Conservation (phyloP, 2,888 invertebrate species). For the Caenorhabditis doughertyi region DNA sequence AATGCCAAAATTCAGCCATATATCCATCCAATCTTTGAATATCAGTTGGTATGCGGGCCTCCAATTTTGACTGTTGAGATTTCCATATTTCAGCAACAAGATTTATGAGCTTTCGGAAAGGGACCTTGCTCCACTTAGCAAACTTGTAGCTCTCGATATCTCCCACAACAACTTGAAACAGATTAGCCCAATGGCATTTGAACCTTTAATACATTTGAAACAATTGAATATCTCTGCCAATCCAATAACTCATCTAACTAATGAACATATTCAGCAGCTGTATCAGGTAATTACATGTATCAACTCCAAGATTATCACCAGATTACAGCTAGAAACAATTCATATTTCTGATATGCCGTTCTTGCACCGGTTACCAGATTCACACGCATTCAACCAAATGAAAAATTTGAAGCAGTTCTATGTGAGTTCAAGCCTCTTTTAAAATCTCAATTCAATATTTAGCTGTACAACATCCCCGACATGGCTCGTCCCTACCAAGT, state of each 20-base stretch:
- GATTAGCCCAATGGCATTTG: slow-evolving; percentile 71
- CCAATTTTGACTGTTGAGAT: neutral
- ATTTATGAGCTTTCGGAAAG: slow-evolving; percentile 77
- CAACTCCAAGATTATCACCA: too few relatives aligned
- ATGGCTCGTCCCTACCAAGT: slow-evolving; percentile 71
- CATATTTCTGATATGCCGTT: slow-evolving; percentile 75
- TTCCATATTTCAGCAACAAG: slow-evolving; percentile 77
- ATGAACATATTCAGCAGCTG: slow-evolving; percentile 72
- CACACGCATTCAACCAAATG: slow-evolving; percentile 70
- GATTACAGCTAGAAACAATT: slow-evolving; percentile 71
- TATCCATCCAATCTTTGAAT: slow-evolving; percentile 75
- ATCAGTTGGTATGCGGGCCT: slow-evolving; percentile 79
- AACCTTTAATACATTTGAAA: slow-evolving; percentile 74
- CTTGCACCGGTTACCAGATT: slow-evolving; percentile 73
- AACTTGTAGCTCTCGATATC: slow-evolving; percentile 71
- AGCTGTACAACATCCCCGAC: slow-evolving; percentile 75
- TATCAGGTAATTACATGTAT: slow-evolving; percentile 63
- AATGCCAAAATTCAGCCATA: slow-evolving; percentile 76
- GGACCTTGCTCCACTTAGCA: slow-evolving; percentile 73
- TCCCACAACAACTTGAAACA: slow-evolving; percentile 77
- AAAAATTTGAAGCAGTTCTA: slow-evolving; percentile 72
- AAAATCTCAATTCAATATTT: slow-evolving; percentile 60
- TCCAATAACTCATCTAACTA: slow-evolving; percentile 69
- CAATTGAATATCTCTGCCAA: slow-evolving; percentile 80
- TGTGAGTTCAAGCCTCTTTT: slow-evolving; percentile 38